These are phyloP conservation scores for Drosophila kikkawai DNA, from an alignment of 1,140 invertebrate genomes.

Conservation along the genomic window DNA sequence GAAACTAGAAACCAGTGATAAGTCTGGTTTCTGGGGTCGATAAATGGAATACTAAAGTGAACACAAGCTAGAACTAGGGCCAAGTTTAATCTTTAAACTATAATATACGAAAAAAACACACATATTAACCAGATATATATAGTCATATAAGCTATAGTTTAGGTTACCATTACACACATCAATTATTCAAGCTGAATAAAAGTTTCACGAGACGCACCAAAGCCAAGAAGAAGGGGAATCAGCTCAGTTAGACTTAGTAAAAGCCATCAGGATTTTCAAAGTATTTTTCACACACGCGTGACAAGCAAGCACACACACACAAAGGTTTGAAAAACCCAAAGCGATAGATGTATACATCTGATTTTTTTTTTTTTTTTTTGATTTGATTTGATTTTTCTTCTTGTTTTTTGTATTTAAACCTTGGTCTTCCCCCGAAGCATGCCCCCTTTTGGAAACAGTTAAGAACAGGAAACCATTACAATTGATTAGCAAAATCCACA, in stretches of 20 bases:
- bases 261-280: constrained; percentile 43
- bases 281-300: constrained; percentile 33
- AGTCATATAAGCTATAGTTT: background rate
- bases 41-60: background rate
- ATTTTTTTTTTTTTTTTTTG: background rate
- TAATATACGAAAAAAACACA: constrained; percentile 11
- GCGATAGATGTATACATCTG: constrained; percentile 10
- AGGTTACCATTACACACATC: constrained; percentile 3
- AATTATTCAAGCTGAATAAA: constrained; percentile 31
- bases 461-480: background rate
- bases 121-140: constrained; percentile 4
- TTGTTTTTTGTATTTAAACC: constrained; percentile 20
- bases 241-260: constrained; percentile 50
- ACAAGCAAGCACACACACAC: constrained; percentile 14
- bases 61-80: constrained; percentile 15
- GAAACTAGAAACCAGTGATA: background rate
- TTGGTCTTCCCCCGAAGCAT: constrained; percentile 28
- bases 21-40: background rate
- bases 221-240: constrained; percentile 12
- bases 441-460: background rate
- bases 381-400: constrained; percentile 6
- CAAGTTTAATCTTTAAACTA: constrained; percentile 28
- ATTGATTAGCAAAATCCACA: no score
- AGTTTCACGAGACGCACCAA: constrained; percentile 50
- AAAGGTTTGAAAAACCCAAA: constrained; percentile 57